Base-by-base conservation (phyloP, 2,888 invertebrate genomes). In the Erebia palarica region DNA sequence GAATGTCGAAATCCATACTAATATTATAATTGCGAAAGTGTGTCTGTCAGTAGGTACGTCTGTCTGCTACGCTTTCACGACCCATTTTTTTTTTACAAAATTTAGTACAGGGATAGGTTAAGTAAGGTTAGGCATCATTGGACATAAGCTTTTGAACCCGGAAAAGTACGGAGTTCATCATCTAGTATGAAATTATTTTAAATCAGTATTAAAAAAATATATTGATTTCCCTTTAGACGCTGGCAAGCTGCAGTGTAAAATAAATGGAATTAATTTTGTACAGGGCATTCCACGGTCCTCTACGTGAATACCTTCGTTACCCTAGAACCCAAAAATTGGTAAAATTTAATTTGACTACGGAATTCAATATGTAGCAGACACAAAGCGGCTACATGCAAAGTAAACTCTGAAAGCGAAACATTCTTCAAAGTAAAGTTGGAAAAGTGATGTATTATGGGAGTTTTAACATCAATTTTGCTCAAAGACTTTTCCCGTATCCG, bases 371-470 rank as follows among this genome's bases (percentile, higher is more conserved):
- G 18, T 57, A 53, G 11, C 65, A 61, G 60, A 47, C 49, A 69
- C 65, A 69, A 55, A 65, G 72, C 47, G 69, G 27, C 69, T 59
- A 70, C 74, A 72, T 73, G 73, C 72, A 73, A 75, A 76, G 64
- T 72, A 75, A 77, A 75, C 76, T 78, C 73, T 68, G 57, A 67
- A 60, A 70, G 68, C 65, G 64, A 67, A 70, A 75, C 72, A 76
- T 76, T 69, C 61, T 75, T 73, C 74, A 75, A 77, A 75, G 72
- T 66, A 73, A 77, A 74, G 74, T 77, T 74, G 64, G 72, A 73
- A 78, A 77, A 75, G 70, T 76, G 76, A 77, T 77, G 74, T 73
- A 75, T 74, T 73, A 72, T 59, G 36, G 10, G 44, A 61, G 61
- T 65, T 72, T 63, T 21, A 60, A 44, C 47, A 69, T 69, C 69